Percentiles rank a stretch among this genome's conserved stretches.
Conservation (phyloP, 2,797 vertebrate species). For the Tenualosa thibaudeaui region DNA sequence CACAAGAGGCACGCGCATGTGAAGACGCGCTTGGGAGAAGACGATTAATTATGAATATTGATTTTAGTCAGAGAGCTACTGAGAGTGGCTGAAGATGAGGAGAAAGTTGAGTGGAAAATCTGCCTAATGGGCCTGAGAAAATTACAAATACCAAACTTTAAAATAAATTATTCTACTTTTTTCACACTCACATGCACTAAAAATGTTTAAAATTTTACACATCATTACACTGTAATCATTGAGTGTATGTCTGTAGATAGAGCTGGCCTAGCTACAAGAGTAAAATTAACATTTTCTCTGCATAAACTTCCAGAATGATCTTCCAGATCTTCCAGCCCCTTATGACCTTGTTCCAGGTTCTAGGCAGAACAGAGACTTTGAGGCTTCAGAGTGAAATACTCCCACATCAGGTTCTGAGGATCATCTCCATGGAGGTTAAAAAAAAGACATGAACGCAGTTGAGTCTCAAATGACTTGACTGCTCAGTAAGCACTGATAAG, state of each 20-base stretch:
- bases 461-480: too few species aligned
- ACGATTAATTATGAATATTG: constrained; percentile 32
- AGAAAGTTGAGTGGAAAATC: background rate
- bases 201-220: background rate
- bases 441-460: too few species aligned
- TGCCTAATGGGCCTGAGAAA: constrained; percentile 1
- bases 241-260: background rate
- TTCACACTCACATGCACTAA: background rate
- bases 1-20: constrained; percentile 32
- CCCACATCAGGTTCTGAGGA: too few species aligned
- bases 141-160: constrained; percentile 44
- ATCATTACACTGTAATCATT: background rate
- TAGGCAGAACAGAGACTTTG: too few species aligned
- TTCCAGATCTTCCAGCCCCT: too few species aligned
- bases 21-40: constrained; percentile 21
- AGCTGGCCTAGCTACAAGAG: too few species aligned
- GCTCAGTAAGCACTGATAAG: too few species aligned
- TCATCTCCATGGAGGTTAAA: too few species aligned
- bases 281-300: too few species aligned
- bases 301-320: too few species aligned
- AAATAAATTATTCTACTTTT: background rate
- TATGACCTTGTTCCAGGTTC: too few species aligned
- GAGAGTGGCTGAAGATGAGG: background rate
- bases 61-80: constrained; percentile 13
- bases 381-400: too few species aligned